Percentiles rank a stretch among this genome's conserved stretches.
Conservation (phyloP, 2,113 vertebrate genomes). For the Orthonyx spaldingii region DNA sequence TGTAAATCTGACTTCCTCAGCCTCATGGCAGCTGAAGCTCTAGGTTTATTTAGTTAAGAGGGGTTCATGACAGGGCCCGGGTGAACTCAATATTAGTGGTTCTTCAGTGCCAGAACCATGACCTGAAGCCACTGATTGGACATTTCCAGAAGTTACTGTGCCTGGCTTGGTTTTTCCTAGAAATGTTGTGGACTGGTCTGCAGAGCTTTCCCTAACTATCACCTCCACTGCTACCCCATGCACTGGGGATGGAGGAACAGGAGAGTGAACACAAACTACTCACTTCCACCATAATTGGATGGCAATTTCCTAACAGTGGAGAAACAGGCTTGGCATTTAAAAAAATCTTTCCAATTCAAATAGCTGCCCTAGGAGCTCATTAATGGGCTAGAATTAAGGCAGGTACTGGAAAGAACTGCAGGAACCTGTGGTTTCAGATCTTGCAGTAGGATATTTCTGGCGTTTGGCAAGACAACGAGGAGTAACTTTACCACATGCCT, state of each 20-base stretch:
- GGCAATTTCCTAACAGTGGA: background rate
- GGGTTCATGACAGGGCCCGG: background rate
- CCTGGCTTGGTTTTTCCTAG: background rate
- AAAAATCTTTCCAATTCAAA: background rate
- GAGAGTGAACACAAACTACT: background rate
- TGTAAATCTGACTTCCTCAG: background rate
- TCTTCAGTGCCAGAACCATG: background rate
- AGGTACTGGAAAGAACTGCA: background rate
- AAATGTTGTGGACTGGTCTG: background rate
- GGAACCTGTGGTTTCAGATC: background rate
- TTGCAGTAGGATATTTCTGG: background rate
- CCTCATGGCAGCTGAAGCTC: background rate
- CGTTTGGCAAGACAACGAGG: background rate
- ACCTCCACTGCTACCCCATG: background rate
- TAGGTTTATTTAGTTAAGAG: background rate
- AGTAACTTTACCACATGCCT: background rate
- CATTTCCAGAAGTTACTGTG: background rate
- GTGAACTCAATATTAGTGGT: background rate
- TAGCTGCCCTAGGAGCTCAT: background rate
- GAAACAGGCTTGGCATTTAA: background rate
- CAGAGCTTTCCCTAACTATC: background rate
- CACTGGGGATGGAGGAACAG: background rate
- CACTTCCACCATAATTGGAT: background rate
- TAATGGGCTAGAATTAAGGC: background rate
- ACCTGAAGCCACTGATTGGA: background rate